Evolutionary conservation across 2,113 vertebrate genomes (phyloP).

Genomic region (Myanophis thanlyinensis): DNA sequence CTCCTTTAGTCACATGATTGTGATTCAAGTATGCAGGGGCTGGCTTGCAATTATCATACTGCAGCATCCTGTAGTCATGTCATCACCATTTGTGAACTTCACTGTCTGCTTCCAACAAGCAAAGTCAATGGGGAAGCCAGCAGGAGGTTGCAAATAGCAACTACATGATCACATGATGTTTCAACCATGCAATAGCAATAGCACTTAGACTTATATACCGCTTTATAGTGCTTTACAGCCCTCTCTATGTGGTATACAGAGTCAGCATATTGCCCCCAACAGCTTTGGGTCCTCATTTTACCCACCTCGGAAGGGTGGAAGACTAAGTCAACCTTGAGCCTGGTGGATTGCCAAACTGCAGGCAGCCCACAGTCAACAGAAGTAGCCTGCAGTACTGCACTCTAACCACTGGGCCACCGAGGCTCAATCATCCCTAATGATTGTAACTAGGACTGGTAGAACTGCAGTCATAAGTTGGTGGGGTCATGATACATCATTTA

Average conservation of each 20-base stretch:
- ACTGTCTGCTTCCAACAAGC: neutral
- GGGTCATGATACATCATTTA: neutral
- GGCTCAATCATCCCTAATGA: neutral
- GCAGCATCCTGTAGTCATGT: neutral
- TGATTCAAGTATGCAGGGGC: neutral
- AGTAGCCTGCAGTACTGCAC: no score
- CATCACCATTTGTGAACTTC: neutral
- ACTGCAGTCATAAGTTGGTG: neutral
- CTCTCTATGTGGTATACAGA: no score
- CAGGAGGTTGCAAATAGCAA: neutral
- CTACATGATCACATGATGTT: neutral
- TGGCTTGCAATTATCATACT: neutral
- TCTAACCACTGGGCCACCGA: no score
- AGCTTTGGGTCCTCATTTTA: no score
- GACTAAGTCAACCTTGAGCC: no score
- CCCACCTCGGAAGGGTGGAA: no score
- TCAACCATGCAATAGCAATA: neutral
- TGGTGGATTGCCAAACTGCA: no score
- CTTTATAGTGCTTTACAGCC: no score
- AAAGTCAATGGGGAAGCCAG: neutral
- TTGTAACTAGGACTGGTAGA: neutral
- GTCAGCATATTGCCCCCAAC: no score
- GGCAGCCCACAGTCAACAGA: no score
- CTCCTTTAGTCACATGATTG: neutral
- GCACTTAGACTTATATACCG: no score